These are phyloP conservation scores for Tragelaphus imberbis DNA, from an alignment of 2,113 vertebrate species.

Conservation along the genomic window DNA sequence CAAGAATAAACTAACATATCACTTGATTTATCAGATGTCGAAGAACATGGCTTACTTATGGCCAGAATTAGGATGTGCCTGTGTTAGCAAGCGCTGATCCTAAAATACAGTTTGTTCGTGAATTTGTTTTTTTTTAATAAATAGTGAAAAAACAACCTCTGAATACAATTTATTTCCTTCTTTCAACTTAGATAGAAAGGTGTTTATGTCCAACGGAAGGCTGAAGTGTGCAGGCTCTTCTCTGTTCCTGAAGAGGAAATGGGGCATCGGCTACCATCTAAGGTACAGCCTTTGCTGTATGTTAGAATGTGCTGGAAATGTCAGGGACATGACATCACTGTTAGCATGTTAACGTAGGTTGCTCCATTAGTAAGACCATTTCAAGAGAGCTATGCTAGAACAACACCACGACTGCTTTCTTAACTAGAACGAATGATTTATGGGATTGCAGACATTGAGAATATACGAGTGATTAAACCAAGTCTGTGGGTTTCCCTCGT, in stretches of 20 bases:
- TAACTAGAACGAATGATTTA: neutral
- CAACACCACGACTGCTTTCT: neutral
- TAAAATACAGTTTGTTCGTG: neutral
- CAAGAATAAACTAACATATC: neutral
- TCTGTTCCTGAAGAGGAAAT: slow-evolving; percentile 88
- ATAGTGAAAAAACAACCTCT: neutral
- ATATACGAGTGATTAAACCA: neutral
- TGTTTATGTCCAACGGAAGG: slow-evolving; percentile 86
- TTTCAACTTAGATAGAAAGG: slow-evolving; percentile 83
- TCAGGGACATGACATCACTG: too few relatives aligned
- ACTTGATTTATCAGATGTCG: neutral
- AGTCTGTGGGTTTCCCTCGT: neutral
- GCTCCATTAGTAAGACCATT: neutral
- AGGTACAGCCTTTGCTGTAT: slow-evolving; percentile 65
- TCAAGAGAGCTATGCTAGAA: neutral
- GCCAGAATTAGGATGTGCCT: neutral
- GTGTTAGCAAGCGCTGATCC: neutral
- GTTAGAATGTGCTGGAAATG: neutral
- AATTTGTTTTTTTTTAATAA: neutral
- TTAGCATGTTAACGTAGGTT: neutral
- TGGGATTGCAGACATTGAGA: neutral
- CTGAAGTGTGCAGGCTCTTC: slow-evolving; percentile 88
- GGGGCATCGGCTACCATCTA: slow-evolving; percentile 88
- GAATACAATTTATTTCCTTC: neutral
- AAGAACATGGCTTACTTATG: neutral